phyloP scores from a whole-genome alignment of 2,797 vertebrate species.

The Thaleichthys pacificus region DNA sequence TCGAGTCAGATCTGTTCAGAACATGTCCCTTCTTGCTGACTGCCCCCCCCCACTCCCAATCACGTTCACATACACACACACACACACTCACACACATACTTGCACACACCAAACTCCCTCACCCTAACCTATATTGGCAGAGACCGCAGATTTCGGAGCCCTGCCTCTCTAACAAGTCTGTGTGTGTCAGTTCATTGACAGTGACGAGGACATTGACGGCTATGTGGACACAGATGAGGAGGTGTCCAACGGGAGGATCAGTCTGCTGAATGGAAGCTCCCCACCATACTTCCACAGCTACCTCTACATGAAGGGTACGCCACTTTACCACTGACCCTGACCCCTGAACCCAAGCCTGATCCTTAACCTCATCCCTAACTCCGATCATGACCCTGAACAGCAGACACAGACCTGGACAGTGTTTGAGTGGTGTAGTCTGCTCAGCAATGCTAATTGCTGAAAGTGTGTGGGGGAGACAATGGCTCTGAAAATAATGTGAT shows the following conservation, averaged over 20 bases:
- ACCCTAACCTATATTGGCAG: background rate
- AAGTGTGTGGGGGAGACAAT: no score
- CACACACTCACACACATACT: background rate
- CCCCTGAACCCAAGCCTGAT: background rate
- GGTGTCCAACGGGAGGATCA: conserved; percentile 81
- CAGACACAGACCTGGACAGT: no score
- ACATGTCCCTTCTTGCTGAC: no score
- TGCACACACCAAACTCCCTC: background rate
- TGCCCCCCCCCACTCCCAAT: background rate
- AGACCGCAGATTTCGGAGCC: background rate
- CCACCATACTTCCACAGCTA: conserved; percentile 94
- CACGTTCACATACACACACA: background rate
- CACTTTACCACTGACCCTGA: conserved; percentile 1
- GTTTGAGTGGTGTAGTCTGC: no score
- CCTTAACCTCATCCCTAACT: no score
- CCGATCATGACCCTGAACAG: no score
- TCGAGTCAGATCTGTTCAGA: no score
- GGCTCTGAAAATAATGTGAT: no score
- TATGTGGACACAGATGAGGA: conserved; percentile 94
- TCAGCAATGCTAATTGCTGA: no score
- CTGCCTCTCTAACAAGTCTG: background rate
- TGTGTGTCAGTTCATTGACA: conserved; percentile 83
- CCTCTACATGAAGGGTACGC: conserved; percentile 92
- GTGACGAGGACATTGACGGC: conserved; percentile 87
- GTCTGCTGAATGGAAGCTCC: conserved; percentile 81